These are phyloP conservation scores for Macaria liturata DNA, from an alignment of 2,888 invertebrate genomes.

Conservation along the genomic window DNA sequence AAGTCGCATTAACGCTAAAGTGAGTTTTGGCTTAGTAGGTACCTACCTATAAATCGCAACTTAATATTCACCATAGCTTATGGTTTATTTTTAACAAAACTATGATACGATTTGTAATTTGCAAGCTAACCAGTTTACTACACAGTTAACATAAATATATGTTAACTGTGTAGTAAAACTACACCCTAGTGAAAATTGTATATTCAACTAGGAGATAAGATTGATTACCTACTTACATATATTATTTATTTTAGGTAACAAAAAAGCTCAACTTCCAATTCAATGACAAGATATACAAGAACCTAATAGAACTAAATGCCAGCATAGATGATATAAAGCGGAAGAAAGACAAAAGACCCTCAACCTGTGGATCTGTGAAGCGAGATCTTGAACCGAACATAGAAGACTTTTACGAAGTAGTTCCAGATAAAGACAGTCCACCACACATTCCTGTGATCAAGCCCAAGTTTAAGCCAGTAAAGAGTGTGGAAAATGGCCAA, in stretches of 20 bases:
- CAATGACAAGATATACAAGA: constrained; percentile 73
- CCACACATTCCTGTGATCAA: constrained; percentile 60
- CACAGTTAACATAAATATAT: too few relatives aligned
- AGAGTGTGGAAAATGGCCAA: constrained; percentile 55
- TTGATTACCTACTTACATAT: too few relatives aligned
- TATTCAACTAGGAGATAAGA: too few relatives aligned
- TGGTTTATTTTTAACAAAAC: too few relatives aligned
- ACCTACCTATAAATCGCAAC: too few relatives aligned
- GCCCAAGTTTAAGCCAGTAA: constrained; percentile 61
- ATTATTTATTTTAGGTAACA: constrained; percentile 57
- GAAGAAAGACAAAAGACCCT: constrained; percentile 49
- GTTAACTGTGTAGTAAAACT: too few relatives aligned
- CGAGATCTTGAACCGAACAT: constrained; percentile 74
- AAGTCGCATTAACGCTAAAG: constrained; percentile 53
- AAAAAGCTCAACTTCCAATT: constrained; percentile 74
- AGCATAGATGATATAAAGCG: constrained; percentile 50
- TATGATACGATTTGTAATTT: too few relatives aligned
- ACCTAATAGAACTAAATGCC: constrained; percentile 74
- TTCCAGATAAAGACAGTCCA: constrained; percentile 55
- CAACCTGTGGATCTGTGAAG: constrained; percentile 45
- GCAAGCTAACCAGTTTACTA: too few relatives aligned
- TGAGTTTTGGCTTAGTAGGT: constrained; percentile 37
- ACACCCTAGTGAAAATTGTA: too few relatives aligned
- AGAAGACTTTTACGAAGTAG: constrained; percentile 71
- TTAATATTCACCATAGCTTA: too few relatives aligned